Percentiles rank a stretch among this genome's conserved stretches.
Evolutionary conservation across 2,888 invertebrate genomes (phyloP).

Genomic region (Drosophila histrio): DNA sequence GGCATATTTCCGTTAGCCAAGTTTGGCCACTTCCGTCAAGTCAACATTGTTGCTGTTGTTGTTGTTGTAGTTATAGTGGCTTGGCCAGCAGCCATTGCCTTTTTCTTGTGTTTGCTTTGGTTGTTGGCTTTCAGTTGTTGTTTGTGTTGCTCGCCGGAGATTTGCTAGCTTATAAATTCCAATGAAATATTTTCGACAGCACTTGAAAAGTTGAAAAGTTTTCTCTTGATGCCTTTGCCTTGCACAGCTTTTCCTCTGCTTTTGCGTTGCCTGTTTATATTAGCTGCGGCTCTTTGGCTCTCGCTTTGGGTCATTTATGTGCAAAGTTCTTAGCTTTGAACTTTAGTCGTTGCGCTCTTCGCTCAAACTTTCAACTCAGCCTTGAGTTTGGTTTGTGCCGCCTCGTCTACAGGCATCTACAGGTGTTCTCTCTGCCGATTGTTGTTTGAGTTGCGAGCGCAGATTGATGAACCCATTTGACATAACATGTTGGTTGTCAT

Average conservation of each 20-base stretch:
- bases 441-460: constrained; percentile 38
- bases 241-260: neutral
- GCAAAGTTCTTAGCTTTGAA: constrained; percentile 69
- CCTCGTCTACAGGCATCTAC: constrained; percentile 48
- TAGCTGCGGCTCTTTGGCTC: constrained; percentile 52
- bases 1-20: constrained; percentile 70
- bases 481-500: constrained; percentile 16
- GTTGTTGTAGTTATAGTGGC: constrained; percentile 5
- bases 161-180: constrained; percentile 76
- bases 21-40: constrained; percentile 60
- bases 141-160: constrained; percentile 55
- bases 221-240: constrained; percentile 16
- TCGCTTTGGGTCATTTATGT: constrained; percentile 67
- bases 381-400: constrained; percentile 23
- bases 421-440: constrained; percentile 62
- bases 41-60: constrained; percentile 19
- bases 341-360: constrained; percentile 33
- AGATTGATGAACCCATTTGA: constrained; percentile 66
- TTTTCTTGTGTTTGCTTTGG: constrained; percentile 5
- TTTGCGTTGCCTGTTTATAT: constrained; percentile 55
- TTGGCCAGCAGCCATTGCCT: constrained; percentile 46
- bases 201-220: constrained; percentile 78
- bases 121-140: constrained; percentile 43
- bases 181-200: constrained; percentile 71
- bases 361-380: constrained; percentile 31